phyloP scores from a whole-genome alignment of 2,888 invertebrate genomes.

The Celastrina argiolus region DNA sequence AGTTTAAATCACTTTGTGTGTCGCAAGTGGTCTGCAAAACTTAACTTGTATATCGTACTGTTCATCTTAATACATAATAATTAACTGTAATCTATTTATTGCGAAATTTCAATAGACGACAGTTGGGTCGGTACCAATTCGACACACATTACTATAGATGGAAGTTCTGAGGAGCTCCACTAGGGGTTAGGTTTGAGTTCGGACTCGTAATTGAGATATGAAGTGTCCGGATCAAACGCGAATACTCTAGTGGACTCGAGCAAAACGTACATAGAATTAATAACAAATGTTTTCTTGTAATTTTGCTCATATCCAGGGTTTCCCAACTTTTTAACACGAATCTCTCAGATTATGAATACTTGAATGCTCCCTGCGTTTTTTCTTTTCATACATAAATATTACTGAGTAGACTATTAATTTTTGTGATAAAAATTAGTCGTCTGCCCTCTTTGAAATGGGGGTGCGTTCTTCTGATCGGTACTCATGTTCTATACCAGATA shows the following conservation, averaged over 20 bases:
- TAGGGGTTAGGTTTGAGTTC: background rate
- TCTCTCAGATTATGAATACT: no score
- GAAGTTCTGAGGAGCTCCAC: no score
- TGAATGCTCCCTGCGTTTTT: no score
- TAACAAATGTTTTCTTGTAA: background rate
- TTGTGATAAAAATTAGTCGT: no score
- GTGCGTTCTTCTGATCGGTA: no score
- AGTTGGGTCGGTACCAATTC: slow-evolving; percentile 43
- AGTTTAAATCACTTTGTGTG: slow-evolving; percentile 59
- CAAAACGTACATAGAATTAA: background rate
- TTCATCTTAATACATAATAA: slow-evolving; percentile 59
- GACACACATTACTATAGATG: slow-evolving; percentile 20
- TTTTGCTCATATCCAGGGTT: no score
- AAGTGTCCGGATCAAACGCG: background rate
- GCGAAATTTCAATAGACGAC: slow-evolving; percentile 47
- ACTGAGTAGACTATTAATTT: no score
- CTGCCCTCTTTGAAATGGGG: no score
- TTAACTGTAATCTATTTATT: slow-evolving; percentile 51
- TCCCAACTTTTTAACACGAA: no score
- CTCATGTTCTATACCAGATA: background rate
- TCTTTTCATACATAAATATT: no score
- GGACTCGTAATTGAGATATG: slow-evolving; percentile 9
- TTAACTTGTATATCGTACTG: slow-evolving; percentile 70
- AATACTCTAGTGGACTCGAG: background rate
- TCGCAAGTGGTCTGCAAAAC: slow-evolving; percentile 70